These are phyloP conservation scores for Urocynchramus pylzowi DNA, from an alignment of 2,113 vertebrate species.

Conservation along the genomic window DNA sequence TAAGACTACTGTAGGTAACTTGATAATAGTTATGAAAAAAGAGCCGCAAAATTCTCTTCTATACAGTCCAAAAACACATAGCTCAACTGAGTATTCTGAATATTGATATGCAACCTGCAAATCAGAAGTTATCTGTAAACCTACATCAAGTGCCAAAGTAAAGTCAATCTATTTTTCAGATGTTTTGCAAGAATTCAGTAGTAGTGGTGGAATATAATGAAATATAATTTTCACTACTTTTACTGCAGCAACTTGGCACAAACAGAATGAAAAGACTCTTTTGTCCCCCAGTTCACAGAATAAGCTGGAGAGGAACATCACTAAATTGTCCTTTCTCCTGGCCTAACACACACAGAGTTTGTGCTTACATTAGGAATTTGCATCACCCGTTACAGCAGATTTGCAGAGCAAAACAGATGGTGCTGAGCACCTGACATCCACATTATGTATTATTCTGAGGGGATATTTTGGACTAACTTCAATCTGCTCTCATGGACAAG, in stretches of 20 bases:
- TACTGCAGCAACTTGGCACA: not conserved
- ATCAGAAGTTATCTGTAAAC: not conserved
- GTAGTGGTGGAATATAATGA: not conserved
- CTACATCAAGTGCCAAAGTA: not conserved
- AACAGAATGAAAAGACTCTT: not conserved
- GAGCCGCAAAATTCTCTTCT: not conserved
- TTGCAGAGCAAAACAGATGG: conserved; percentile 14
- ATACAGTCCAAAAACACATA: not conserved
- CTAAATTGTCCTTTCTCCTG: not conserved
- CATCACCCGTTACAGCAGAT: conserved; percentile 19
- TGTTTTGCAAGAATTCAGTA: not conserved
- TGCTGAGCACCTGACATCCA: not conserved
- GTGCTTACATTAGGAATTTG: not conserved
- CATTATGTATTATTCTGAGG: not conserved
- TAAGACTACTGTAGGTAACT: not conserved
- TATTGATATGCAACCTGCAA: not conserved
- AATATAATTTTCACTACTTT: not conserved
- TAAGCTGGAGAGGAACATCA: not conserved
- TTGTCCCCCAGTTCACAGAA: not conserved
- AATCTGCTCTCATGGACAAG: not conserved
- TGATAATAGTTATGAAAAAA: not conserved
- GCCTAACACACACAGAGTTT: not conserved
- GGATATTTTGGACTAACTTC: conserved; percentile 10
- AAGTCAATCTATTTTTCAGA: not conserved
- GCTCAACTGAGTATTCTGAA: not conserved